Percentiles rank a stretch among this genome's conserved stretches.
Evolutionary conservation across 1,140 invertebrate genomes (phyloP).

Genomic region (Nixonia krombeini): DNA sequence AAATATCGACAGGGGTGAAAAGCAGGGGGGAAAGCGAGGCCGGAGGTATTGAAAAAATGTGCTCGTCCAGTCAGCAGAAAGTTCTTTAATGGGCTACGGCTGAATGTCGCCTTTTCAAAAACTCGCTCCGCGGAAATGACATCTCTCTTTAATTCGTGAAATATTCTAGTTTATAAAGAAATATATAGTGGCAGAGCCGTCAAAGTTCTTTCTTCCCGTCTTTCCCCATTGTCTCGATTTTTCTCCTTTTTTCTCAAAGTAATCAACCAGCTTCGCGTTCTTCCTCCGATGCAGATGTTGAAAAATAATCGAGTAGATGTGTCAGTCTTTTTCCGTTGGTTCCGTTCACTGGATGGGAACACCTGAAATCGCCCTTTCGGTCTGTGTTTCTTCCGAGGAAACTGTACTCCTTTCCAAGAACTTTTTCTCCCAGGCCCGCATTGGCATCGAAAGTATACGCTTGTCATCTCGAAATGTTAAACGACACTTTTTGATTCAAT

Average conservation of each 20-base stretch:
- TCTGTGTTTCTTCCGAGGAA: too few species aligned
- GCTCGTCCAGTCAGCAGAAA: conserved; percentile 12
- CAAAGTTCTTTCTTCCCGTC: conserved; percentile 6
- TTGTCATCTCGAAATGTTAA: too few species aligned
- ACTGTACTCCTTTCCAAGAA: too few species aligned
- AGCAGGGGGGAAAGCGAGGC: background rate
- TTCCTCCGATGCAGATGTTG: background rate
- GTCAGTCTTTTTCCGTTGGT: background rate
- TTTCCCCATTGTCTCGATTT: conserved; percentile 5
- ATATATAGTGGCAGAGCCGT: background rate
- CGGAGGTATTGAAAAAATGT: conserved; percentile 9
- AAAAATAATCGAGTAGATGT: background rate
- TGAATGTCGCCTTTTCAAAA: conserved; percentile 22
- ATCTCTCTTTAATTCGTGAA: conserved; percentile 25
- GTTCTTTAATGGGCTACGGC: conserved; percentile 21
- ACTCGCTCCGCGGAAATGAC: conserved; percentile 16
- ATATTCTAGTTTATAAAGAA: conserved; percentile 24
- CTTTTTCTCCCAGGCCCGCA: too few species aligned
- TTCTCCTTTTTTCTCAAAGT: conserved; percentile 4
- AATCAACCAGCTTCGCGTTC: conserved; percentile 9
- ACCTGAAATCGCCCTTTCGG: conserved; percentile 13
- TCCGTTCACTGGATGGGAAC: conserved; percentile 3
- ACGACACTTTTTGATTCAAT: too few species aligned
- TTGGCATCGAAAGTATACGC: too few species aligned
- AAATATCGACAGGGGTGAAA: conserved; percentile 12